Evolutionary conservation across 2,113 vertebrate species (phyloP).

Genomic region (Macroglossus sobrinus): DNA sequence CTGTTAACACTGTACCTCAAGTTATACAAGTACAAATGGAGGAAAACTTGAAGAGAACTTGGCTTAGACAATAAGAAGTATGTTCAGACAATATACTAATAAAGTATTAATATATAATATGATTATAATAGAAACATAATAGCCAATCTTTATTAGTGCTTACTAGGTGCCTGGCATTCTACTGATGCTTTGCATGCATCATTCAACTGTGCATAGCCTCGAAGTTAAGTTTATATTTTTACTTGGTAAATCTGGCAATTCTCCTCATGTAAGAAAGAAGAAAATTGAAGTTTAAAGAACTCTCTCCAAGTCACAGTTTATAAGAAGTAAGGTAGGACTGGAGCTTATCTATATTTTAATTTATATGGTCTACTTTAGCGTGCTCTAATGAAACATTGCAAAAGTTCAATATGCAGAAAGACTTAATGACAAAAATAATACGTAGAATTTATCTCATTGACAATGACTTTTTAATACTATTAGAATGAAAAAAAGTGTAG

Average conservation of each 20-base stretch:
- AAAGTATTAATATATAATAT: not conserved
- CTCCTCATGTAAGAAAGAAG: not conserved
- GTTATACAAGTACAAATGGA: not conserved
- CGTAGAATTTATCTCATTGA: not conserved
- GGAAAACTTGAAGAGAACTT: not conserved
- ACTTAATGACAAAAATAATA: not conserved
- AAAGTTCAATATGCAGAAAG: constrained; percentile 2
- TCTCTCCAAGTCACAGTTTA: not conserved
- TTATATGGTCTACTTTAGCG: not conserved
- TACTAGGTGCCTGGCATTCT: not conserved
- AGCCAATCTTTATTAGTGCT: not conserved
- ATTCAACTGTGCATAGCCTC: not conserved
- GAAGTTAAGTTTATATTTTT: not conserved
- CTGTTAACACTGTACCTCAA: not conserved
- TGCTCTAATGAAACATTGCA: not conserved
- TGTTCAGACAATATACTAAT: not conserved
- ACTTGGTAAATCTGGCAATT: not conserved
- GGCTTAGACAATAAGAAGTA: not conserved
- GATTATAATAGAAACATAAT: not conserved
- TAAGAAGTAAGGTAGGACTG: not conserved
- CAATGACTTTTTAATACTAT: not conserved
- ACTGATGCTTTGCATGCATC: rapidly evolving
- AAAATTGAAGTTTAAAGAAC: not conserved
- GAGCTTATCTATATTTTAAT: not conserved
- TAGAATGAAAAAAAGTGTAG: not conserved